Evolutionary conservation across 2,888 invertebrate species (phyloP).

Genomic region (Microchrysa polita): DNA sequence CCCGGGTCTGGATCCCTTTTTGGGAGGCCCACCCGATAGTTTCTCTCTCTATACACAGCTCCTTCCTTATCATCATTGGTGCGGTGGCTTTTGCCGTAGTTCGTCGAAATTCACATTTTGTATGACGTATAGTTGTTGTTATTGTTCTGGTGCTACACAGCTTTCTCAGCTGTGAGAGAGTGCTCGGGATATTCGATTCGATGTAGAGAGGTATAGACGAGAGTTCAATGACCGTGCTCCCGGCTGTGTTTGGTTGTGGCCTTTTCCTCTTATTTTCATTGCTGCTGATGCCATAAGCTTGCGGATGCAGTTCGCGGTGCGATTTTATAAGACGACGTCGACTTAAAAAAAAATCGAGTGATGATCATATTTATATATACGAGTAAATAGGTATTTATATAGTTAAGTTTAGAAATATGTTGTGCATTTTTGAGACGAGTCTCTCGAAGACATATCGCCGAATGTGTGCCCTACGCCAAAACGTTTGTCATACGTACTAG

Average conservation of each 20-base stretch:
- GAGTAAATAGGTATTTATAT: constrained; percentile 11
- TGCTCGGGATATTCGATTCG: constrained; percentile 29
- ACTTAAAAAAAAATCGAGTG: no score
- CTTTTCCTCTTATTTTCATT: constrained; percentile 42
- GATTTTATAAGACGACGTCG: constrained; percentile 13
- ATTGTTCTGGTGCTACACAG: no score
- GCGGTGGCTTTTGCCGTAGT: neutral
- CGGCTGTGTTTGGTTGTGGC: constrained; percentile 23
- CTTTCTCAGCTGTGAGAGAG: constrained; percentile 20
- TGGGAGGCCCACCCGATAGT: neutral
- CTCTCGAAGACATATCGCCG: no score
- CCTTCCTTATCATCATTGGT: neutral
- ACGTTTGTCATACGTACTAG: no score
- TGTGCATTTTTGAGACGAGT: no score
- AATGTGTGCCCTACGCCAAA: no score
- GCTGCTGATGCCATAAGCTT: no score
- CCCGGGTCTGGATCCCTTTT: neutral
- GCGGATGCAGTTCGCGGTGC: constrained; percentile 33
- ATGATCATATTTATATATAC: neutral
- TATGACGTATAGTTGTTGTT: no score
- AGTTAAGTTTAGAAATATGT: neutral
- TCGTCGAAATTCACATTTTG: neutral
- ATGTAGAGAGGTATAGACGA: no score
- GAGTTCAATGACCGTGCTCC: constrained; percentile 41
- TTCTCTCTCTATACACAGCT: neutral